Conservation (phyloP, 2,113 vertebrate genomes). For the Saccopteryx leptura region DNA sequence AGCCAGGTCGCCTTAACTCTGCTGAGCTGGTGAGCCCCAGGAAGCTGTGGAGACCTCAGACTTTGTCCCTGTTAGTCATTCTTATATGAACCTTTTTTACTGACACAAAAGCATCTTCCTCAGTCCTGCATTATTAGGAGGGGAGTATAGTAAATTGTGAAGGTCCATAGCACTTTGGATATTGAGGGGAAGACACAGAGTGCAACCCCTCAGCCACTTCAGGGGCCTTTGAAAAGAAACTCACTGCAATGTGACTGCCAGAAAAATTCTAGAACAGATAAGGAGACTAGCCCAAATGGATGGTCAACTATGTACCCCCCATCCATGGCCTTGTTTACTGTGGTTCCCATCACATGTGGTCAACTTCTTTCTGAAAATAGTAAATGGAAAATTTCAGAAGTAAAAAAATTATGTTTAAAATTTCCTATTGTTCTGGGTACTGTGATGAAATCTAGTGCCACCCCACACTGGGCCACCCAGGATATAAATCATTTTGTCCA, state of each 20-base stretch:
- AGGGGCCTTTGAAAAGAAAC: background rate
- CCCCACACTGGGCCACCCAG: background rate
- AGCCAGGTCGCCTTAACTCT: background rate
- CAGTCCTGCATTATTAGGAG: background rate
- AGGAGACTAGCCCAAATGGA: background rate
- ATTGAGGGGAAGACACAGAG: background rate
- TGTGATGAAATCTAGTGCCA: too few relatives aligned
- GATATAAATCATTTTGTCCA: background rate
- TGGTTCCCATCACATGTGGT: background rate
- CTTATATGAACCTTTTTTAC: background rate
- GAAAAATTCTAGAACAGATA: background rate
- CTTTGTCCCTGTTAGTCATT: background rate
- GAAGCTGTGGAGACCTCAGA: background rate
- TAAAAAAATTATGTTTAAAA: background rate
- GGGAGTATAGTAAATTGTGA: background rate
- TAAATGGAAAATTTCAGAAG: background rate
- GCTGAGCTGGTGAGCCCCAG: background rate
- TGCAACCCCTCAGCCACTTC: background rate
- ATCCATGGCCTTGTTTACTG: background rate
- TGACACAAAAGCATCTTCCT: too few relatives aligned
- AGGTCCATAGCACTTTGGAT: background rate
- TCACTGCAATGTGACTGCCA: background rate
- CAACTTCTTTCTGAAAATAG: background rate
- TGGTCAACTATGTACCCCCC: background rate
- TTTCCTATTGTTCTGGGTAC: background rate